A percentile compares a stretch with the other conserved stretches of the same genome.
Evolutionary conservation across 1,140 invertebrate genomes (phyloP).

Genomic region (Drosophila ironensis): DNA sequence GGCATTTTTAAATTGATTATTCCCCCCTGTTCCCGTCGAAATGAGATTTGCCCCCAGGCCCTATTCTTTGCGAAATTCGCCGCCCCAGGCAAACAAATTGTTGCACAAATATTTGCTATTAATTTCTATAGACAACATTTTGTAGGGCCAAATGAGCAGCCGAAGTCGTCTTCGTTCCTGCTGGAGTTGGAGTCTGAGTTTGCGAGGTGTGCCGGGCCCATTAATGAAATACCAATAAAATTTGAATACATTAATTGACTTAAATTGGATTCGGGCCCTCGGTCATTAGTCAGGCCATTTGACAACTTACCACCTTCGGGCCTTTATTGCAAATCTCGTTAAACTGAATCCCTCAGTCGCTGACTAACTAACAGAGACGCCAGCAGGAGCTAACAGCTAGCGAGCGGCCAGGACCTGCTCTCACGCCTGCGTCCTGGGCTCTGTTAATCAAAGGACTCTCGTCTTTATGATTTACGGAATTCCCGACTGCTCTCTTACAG

Average conservation of each 20-base stretch:
- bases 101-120: constrained; percentile 74
- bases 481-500: constrained; percentile 11
- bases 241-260: constrained; percentile 72
- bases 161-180: neutral
- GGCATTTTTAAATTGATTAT: constrained; percentile 74
- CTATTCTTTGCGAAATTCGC: constrained; percentile 14
- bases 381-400: constrained; percentile 16
- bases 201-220: neutral
- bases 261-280: constrained; percentile 56
- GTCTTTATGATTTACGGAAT: constrained; percentile 25
- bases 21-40: constrained; percentile 3
- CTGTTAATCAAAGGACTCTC: constrained; percentile 9
- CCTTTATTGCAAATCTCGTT: constrained; percentile 48
- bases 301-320: constrained; percentile 51
- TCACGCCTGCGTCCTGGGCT: constrained; percentile 23
- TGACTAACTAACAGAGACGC: constrained; percentile 11
- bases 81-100: constrained; percentile 68
- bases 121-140: constrained; percentile 70
- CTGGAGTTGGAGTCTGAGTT: neutral
- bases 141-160: constrained; percentile 35
- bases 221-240: constrained; percentile 53
- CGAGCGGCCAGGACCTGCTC: neutral
- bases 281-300: constrained; percentile 51
- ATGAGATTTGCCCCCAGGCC: constrained; percentile 17
- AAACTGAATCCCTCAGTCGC: neutral